These are phyloP conservation scores for Macrosteles quadrilineatus DNA, from an alignment of 1,140 invertebrate genomes.

Conservation along the genomic window DNA sequence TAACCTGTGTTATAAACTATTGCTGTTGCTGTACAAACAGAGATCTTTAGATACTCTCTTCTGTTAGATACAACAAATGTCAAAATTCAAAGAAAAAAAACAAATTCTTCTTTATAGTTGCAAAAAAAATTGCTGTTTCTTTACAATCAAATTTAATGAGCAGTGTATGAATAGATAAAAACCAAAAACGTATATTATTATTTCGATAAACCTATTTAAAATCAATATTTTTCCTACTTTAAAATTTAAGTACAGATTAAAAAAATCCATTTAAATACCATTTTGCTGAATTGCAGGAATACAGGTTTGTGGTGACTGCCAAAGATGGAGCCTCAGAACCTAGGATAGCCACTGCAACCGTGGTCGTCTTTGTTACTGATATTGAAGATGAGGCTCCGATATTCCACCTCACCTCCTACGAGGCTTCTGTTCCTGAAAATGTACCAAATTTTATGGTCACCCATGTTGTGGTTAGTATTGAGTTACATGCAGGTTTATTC, in stretches of 20 bases:
- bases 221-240: constrained; percentile 6
- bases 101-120: too few species aligned
- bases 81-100: too few species aligned
- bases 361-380: constrained; percentile 78
- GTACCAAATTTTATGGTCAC: constrained; percentile 71
- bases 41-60: too few species aligned
- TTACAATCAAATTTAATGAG: too few species aligned
- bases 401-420: constrained; percentile 72
- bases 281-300: constrained; percentile 57
- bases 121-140: too few species aligned
- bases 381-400: constrained; percentile 81
- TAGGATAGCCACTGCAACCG: constrained; percentile 82
- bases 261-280: constrained; percentile 26
- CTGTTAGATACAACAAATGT: too few species aligned
- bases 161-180: too few species aligned
- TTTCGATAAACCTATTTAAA: constrained; percentile 22
- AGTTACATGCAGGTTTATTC: too few species aligned
- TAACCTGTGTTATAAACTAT: too few species aligned
- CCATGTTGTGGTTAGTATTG: constrained; percentile 62
- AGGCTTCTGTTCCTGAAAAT: constrained; percentile 81
- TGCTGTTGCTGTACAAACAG: too few species aligned
- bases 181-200: too few species aligned
- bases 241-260: too few species aligned
- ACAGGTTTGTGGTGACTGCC: constrained; percentile 84
- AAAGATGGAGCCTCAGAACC: constrained; percentile 83